These are phyloP conservation scores for Panzeria rudis DNA, from an alignment of 2,888 invertebrate species.

Conservation along the genomic window DNA sequence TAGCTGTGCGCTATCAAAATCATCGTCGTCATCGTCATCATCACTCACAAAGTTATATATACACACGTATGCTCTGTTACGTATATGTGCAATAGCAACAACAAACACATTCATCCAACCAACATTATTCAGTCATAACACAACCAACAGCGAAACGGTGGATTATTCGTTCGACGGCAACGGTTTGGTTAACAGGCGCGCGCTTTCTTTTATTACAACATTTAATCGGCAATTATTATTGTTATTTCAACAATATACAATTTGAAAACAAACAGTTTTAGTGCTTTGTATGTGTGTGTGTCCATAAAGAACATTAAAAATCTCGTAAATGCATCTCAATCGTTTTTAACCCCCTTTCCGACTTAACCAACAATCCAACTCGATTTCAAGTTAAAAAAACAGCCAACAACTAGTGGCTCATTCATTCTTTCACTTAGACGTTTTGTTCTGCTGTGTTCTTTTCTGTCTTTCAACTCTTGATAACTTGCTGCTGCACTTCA, in stretches of 20 bases:
- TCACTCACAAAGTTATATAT: constrained; percentile 55
- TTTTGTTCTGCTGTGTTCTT: constrained; percentile 46
- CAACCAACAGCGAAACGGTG: constrained; percentile 83
- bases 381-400: constrained; percentile 13
- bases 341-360: constrained; percentile 45
- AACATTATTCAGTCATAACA: constrained; percentile 82
- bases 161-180: constrained; percentile 84
- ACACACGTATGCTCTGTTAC: constrained; percentile 36
- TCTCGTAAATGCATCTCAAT: constrained; percentile 65
- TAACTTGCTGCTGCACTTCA: constrained; percentile 67
- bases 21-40: constrained; percentile 66
- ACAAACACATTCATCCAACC: constrained; percentile 61
- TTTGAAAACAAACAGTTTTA: constrained; percentile 58
- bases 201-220: constrained; percentile 83
- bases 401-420: constrained; percentile 72
- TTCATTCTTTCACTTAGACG: constrained; percentile 54
- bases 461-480: constrained; percentile 54
- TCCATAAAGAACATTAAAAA: constrained; percentile 51
- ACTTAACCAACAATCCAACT: constrained; percentile 41
- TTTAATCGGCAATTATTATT: constrained; percentile 82
- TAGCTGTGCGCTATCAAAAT: constrained; percentile 71
- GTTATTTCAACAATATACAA: constrained; percentile 78
- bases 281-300: constrained; percentile 50
- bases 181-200: constrained; percentile 84
- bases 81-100: constrained; percentile 51